These are phyloP conservation scores for Sarcophaga variegata DNA, from an alignment of 2,888 invertebrate species.

Conservation along the genomic window DNA sequence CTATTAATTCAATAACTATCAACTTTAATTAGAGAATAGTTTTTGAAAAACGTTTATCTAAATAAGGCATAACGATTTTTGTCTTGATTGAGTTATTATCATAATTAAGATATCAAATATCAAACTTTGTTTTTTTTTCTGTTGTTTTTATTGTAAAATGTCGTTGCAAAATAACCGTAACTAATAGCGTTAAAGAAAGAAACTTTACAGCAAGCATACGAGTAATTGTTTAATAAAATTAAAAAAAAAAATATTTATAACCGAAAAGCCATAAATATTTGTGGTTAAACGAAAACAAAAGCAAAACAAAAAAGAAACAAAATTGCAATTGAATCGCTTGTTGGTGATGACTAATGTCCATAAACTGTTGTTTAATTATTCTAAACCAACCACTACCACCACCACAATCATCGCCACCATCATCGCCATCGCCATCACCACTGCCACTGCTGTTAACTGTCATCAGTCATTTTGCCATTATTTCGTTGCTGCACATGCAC, in stretches of 20 bases:
- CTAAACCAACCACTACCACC: too few relatives aligned
- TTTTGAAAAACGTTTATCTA: slow-evolving; percentile 7
- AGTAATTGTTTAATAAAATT: slow-evolving; percentile 1
- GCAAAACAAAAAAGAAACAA: too few relatives aligned
- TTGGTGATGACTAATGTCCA: slow-evolving; percentile 43
- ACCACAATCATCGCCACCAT: too few relatives aligned
- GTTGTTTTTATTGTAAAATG: background rate
- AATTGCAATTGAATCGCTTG: too few relatives aligned
- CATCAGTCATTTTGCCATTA: too few relatives aligned
- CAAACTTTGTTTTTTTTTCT: background rate
- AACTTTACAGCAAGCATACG: background rate
- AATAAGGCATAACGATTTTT: background rate
- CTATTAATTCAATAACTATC: slow-evolving; percentile 19
- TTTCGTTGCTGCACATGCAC: too few relatives aligned
- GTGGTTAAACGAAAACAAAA: too few relatives aligned
- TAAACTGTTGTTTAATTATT: slow-evolving; percentile 51
- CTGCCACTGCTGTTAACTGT: too few relatives aligned
- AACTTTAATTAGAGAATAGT: slow-evolving; percentile 13
- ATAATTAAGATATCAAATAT: slow-evolving; percentile 46
- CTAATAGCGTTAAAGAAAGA: slow-evolving; percentile 3
- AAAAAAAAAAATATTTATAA: background rate
- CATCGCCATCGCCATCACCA: too few relatives aligned
- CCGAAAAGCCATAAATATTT: background rate
- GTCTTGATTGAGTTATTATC: background rate
- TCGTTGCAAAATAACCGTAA: slow-evolving; percentile 27